Percentiles rank a stretch among this genome's conserved stretches.
These are phyloP conservation scores for Meteorus sp. DNA, from an alignment of 1,140 invertebrate species.

Conservation along the genomic window DNA sequence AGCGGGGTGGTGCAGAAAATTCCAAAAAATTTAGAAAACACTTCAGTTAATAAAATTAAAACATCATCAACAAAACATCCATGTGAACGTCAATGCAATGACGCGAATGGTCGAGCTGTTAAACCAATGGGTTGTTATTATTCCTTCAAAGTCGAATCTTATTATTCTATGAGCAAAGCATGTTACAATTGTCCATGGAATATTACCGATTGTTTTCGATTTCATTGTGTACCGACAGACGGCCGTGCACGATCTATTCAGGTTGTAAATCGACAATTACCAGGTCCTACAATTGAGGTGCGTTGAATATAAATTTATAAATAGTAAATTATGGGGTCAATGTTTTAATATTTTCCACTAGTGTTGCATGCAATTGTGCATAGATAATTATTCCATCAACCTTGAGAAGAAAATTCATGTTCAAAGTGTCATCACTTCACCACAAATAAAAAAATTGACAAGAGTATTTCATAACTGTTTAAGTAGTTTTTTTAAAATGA, in stretches of 20 bases:
- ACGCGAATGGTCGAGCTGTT: conserved; percentile 43
- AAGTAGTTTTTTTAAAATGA: no score
- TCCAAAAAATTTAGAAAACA: no score
- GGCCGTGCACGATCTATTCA: conserved; percentile 73
- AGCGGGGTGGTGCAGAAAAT: no score
- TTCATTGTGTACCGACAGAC: conserved; percentile 81
- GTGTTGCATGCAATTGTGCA: no score
- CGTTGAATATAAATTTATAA: neutral
- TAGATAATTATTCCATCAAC: no score
- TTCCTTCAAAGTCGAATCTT: conserved; percentile 74
- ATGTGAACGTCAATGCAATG: conserved; percentile 61
- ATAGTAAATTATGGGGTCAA: neutral
- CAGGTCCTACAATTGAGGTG: conserved; percentile 83
- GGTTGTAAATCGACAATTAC: conserved; percentile 83
- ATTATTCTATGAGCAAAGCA: conserved; percentile 83
- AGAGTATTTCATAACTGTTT: no score
- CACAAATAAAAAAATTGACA: no score
- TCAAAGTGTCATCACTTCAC: no score
- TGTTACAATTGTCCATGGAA: conserved; percentile 83
- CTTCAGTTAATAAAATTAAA: no score
- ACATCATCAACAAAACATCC: no score
- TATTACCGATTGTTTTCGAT: conserved; percentile 71
- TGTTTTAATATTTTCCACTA: neutral
- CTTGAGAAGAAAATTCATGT: no score
- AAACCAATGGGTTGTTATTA: conserved; percentile 71